Conservation (phyloP, 2,113 vertebrate species). For the Origma solitaria region DNA sequence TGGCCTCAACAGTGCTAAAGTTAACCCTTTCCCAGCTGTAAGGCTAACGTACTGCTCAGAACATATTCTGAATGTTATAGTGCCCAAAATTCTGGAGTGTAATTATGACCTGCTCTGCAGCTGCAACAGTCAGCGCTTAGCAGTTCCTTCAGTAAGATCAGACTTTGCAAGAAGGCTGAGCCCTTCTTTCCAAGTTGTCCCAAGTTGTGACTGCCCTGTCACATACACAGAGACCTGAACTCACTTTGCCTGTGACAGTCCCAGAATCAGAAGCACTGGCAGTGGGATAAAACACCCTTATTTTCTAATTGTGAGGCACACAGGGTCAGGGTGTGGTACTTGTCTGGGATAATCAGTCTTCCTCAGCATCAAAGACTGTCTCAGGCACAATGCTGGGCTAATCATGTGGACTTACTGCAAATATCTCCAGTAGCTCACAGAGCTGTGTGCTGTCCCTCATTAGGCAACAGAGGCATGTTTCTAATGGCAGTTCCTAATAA, state of each 20-base stretch:
- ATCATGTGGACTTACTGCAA: background rate
- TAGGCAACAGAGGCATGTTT: background rate
- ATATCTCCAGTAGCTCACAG: background rate
- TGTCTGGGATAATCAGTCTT: background rate
- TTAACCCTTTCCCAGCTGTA: background rate
- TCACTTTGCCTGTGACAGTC: background rate
- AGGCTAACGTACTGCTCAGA: background rate
- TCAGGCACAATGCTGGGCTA: background rate
- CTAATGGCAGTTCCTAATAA: background rate
- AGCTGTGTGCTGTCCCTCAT: background rate
- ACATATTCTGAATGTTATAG: background rate
- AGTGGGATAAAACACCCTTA: background rate
- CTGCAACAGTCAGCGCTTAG: rapidly evolving
- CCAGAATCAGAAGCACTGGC: background rate
- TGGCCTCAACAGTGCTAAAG: background rate
- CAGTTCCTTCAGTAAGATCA: background rate
- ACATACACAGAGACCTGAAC: background rate
- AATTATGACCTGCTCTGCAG: background rate
- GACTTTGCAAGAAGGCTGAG: background rate
- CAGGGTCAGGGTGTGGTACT: background rate
- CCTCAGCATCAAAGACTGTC: background rate
- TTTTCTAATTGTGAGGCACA: background rate
- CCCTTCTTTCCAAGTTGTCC: background rate
- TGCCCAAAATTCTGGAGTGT: background rate
- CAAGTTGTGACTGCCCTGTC: background rate